A percentile compares a stretch with the other conserved stretches of the same genome.
phyloP scores from a whole-genome alignment of 2,888 invertebrate genomes.

The Megaustenia siamemsis region DNA sequence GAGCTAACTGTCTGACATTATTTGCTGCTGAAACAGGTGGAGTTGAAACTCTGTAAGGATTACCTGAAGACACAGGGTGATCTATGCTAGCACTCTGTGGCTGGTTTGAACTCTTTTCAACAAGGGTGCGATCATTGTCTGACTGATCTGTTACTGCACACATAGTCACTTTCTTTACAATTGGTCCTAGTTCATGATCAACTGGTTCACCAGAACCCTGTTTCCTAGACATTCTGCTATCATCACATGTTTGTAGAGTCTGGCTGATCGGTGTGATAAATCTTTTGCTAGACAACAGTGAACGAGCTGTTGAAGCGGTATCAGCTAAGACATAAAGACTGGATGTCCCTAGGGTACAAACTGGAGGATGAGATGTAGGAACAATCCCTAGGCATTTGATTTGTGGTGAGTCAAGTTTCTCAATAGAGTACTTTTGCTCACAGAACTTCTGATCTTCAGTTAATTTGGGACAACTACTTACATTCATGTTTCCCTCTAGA shows the following conservation, averaged over 20 bases:
- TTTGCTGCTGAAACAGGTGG: background rate
- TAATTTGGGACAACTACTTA: background rate
- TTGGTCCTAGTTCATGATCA: background rate
- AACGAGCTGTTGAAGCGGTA: slow-evolving; percentile 10
- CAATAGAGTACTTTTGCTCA: slow-evolving; percentile 10
- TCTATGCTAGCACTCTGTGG: background rate
- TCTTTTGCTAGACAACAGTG: slow-evolving; percentile 20
- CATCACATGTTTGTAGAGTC: background rate
- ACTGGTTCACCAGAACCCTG: background rate
- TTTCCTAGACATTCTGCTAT: background rate
- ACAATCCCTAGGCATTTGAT: background rate
- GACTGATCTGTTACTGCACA: slow-evolving; percentile 23
- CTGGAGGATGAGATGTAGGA: background rate
- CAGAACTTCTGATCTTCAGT: background rate
- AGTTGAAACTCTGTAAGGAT: background rate
- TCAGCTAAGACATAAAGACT: slow-evolving; percentile 21
- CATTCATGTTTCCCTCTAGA: background rate
- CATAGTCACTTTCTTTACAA: slow-evolving; percentile 12
- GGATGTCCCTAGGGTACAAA: background rate
- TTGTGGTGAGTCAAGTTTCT: background rate
- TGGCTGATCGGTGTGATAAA: background rate
- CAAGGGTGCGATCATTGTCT: slow-evolving; percentile 15
- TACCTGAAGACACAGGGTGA: background rate
- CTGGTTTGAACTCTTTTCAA: background rate
- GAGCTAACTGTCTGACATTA: background rate